A percentile compares a stretch with the other conserved stretches of the same genome.
phyloP scores from a whole-genome alignment of 2,888 invertebrate genomes.

The Dryococelus australis region DNA sequence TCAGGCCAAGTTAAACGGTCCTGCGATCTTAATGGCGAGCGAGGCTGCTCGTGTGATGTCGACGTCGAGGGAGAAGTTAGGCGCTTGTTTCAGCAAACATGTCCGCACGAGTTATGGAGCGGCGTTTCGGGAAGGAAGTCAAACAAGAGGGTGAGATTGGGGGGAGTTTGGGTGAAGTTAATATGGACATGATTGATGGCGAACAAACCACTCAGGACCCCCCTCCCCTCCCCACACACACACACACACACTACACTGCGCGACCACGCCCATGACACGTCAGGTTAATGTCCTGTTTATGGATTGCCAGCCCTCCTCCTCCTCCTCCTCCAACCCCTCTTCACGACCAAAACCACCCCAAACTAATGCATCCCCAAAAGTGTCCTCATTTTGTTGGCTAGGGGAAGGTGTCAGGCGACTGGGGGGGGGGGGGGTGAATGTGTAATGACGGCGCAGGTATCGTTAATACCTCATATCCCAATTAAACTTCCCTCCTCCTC shows the following conservation, averaged over 20 bases:
- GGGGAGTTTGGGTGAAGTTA: background rate
- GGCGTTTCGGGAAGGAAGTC: background rate
- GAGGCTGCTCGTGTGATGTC: background rate
- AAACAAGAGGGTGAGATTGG: background rate
- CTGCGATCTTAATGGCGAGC: no score
- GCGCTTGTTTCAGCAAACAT: background rate
- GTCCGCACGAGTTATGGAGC: background rate
- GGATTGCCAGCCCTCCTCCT: background rate
- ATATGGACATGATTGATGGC: background rate
- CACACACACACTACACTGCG: no score
- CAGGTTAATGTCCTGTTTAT: conserved; percentile 1
- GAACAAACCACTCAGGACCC: background rate
- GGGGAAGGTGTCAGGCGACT: background rate
- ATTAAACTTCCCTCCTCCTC: background rate
- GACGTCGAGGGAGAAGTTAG: background rate
- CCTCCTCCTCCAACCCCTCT: background rate
- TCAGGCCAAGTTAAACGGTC: background rate
- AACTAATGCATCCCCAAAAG: background rate
- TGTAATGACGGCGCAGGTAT: background rate
- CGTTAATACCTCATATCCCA: background rate
- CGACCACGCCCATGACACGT: background rate
- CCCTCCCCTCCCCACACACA: background rate
- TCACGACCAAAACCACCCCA: background rate
- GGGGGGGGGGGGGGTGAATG: background rate
- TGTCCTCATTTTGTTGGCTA: background rate